Evolutionary conservation across 1,140 invertebrate species (phyloP), one percentile per base, ranked within the genome.

Genomic region (Drosophila kurseongensis): DNA sequence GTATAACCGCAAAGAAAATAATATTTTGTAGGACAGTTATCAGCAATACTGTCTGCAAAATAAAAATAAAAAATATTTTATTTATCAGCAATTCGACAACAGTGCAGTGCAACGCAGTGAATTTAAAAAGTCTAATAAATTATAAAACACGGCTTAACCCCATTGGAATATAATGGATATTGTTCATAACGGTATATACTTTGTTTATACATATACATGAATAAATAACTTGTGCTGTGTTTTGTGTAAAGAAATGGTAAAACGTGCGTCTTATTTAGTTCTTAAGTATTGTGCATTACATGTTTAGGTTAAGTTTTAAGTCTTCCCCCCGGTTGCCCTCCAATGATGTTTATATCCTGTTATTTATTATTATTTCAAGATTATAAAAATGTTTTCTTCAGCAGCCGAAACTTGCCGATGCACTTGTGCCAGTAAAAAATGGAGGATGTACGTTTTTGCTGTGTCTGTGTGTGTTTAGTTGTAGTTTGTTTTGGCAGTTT

Each of bases 201-300:
- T 51, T 51, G 32, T 36, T 51, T 51, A 13, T 51, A 51, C 48
- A 51, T 8, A 36, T 36, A 16, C n/a, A 51, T 51, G n/a, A 14
- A 51, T 36, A 10, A 35, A 36, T 36, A 51, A 51, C 29, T 36
- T 51, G 32, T 16, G 29, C 48, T 51, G 29, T 51, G 48, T 51
- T 35, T 51, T 29, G 48, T 51, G 48, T 51, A 35, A 36, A 36
- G 1, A 12, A 36, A 0, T 36, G 8, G 9, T 35, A 41, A 41
- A 41, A 14, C 5, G 13, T 41, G n/a, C 13, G 6, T 41, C n/a
- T 5, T 14, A 1, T 41, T 14, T 18, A 18, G 18, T 1, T 18
- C 0, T 18, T 18, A 18, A 18, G 1, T 18, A 18, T 18, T 18
- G 18, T 18, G 18, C 18, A 18, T 18, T 18, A 18, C 1, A 18